Base-by-base conservation (phyloP, 2,797 vertebrate genomes). In the Pteronotus mesoamericanus region DNA sequence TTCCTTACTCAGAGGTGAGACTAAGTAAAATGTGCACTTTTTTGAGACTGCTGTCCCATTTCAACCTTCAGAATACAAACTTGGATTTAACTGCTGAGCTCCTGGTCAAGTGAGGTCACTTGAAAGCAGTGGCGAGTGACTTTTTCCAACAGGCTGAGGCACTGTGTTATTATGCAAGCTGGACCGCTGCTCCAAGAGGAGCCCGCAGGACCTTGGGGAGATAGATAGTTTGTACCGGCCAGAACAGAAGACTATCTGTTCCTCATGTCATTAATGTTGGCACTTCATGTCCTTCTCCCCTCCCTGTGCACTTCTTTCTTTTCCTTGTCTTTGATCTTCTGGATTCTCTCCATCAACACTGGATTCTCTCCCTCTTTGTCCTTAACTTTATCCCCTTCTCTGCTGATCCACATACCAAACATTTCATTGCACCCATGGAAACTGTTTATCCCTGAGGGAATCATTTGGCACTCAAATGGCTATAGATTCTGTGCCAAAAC, bases 401-500 rank as follows among this genome's bases (percentile, higher is more conserved):
- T 55, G 55, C 61, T 91, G 79, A 75, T 82, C 74, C 19, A 86
- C 46, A 39, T 64, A 57, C 32, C 74, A 74, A 75, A 37, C 22
- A 92, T 75, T 53, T 64, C 42, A 21, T 55, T 55, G 37, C 29
- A 64, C 46, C 55, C 59, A 37, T 32, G 46, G 94, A 93, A 91
- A 86, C 39, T 86, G 79, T 89, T 97, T 94, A 84, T 89, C 74
- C 88, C 80, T 6, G 26, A 89, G 79, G 92, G 85, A 61, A 86
- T 86, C 86, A 96, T 93, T 95, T 91, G 92, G 26, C 88, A 24
- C 71, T 89, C 85, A 96, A 80, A 91, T 77, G 68, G 72, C 94
- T 95, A 59, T 0, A 26, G 92, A 46, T 89, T 57, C 48, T 80
- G 72, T 74, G 74, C 72, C 53, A 91, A 48, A 95, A 64, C 61